Percentiles rank a stretch among this genome's conserved stretches.
phyloP scores from a whole-genome alignment of 1,140 invertebrate genomes.

The Trachelipus rathkii region DNA sequence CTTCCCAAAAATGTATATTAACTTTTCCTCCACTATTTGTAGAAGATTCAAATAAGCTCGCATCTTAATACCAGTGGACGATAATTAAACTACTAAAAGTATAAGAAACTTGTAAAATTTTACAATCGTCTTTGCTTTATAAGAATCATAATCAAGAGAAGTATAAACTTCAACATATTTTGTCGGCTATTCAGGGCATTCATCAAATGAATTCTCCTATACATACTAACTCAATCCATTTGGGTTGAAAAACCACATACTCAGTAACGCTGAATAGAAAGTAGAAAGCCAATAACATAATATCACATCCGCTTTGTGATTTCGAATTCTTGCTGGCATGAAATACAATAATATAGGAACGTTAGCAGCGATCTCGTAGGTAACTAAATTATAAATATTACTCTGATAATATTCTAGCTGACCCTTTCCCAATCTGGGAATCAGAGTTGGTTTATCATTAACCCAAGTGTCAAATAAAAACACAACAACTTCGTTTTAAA shows the following conservation, averaged over 20 bases:
- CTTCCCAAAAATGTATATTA: too few relatives aligned
- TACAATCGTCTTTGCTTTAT: neutral
- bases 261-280: neutral
- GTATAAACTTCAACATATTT: too few relatives aligned
- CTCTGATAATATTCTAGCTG: neutral
- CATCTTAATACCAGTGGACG: neutral
- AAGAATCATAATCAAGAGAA: neutral
- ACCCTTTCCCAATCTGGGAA: neutral
- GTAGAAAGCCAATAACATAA: neutral
- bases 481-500: neutral
- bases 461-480: neutral
- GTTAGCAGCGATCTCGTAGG: neutral
- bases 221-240: neutral
- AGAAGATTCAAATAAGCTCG: too few relatives aligned
- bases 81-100: neutral
- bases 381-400: neutral
- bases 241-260: slow-evolving; percentile 2
- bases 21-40: neutral
- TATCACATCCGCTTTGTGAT: neutral
- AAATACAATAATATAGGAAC: neutral
- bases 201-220: too few relatives aligned
- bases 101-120: neutral
- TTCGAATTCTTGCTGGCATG: neutral
- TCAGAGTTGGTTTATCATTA: neutral
- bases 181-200: too few relatives aligned